These are phyloP conservation scores for Atopsyche davidsoni DNA, from an alignment of 1,140 invertebrate species.

Conservation along the genomic window DNA sequence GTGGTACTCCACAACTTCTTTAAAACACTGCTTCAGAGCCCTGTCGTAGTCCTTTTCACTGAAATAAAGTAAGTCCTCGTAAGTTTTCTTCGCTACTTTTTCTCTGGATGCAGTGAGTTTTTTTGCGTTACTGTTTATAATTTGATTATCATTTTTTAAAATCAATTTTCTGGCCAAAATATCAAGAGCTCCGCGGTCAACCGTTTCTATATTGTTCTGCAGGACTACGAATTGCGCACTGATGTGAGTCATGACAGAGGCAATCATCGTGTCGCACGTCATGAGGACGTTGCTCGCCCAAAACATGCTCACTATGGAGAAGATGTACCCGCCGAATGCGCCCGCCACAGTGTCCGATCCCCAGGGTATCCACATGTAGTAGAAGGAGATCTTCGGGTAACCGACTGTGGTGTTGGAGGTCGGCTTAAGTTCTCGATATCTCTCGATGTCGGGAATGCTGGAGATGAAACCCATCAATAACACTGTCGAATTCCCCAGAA, in stretches of 20 bases:
- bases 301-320: constrained; percentile 16
- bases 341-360: constrained; percentile 8
- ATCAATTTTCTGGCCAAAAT: constrained; percentile 7
- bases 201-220: constrained; percentile 17
- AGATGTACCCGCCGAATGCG: constrained; percentile 16
- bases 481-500: constrained; percentile 19
- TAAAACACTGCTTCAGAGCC: constrained; percentile 19
- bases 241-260: constrained; percentile 24
- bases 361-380: constrained; percentile 24
- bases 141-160: background rate
- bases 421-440: constrained; percentile 5
- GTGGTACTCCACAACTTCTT: constrained; percentile 24
- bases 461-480: constrained; percentile 11
- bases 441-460: constrained; percentile 16
- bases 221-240: constrained; percentile 24
- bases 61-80: constrained; percentile 18
- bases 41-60: constrained; percentile 20
- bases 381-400: constrained; percentile 22
- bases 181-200: constrained; percentile 12
- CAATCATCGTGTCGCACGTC: constrained; percentile 25
- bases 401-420: constrained; percentile 12
- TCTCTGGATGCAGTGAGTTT: background rate
- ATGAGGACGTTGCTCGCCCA: constrained; percentile 22
- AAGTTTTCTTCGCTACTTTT: too few species aligned
- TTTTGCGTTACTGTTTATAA: background rate